These are phyloP conservation scores for Erpobdella octoculata DNA, from an alignment of 2,888 invertebrate genomes.

Conservation along the genomic window DNA sequence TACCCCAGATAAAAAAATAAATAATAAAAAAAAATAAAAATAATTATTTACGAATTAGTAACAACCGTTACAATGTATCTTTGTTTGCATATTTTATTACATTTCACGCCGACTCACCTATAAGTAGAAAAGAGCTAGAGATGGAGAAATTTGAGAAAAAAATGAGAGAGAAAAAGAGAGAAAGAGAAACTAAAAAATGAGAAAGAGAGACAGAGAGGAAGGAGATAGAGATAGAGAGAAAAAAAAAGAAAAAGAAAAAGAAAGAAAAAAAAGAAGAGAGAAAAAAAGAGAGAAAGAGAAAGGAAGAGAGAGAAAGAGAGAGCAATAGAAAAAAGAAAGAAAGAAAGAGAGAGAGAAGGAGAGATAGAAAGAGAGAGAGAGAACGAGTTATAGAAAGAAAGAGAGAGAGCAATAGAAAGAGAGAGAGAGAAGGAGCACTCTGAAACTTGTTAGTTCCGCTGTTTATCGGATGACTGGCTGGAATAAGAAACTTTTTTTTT, in stretches of 20 bases:
- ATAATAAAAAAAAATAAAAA: no score
- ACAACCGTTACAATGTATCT: no score
- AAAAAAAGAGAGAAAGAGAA: background rate
- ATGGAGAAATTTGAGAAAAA: no score
- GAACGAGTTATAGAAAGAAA: background rate
- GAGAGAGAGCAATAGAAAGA: background rate
- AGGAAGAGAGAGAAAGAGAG: background rate
- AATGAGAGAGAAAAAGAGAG: no score
- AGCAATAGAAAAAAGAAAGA: background rate
- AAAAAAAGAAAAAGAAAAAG: background rate
- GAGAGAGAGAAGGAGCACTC: background rate
- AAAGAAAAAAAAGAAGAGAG: background rate
- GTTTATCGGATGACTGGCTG: background rate
- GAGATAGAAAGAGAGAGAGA: background rate
- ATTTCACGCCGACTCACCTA: no score
- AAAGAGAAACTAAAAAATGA: no score
- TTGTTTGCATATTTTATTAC: no score
- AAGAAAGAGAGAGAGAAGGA: background rate
- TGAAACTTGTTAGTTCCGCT: conserved; percentile 13
- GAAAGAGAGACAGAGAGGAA: no score
- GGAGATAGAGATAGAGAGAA: no score
- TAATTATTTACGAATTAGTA: no score
- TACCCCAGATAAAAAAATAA: no score
- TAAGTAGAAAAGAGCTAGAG: no score
- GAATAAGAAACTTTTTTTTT: background rate